These are phyloP conservation scores for Vulpes vulpes DNA, from an alignment of 2,113 vertebrate genomes.

Conservation along the genomic window DNA sequence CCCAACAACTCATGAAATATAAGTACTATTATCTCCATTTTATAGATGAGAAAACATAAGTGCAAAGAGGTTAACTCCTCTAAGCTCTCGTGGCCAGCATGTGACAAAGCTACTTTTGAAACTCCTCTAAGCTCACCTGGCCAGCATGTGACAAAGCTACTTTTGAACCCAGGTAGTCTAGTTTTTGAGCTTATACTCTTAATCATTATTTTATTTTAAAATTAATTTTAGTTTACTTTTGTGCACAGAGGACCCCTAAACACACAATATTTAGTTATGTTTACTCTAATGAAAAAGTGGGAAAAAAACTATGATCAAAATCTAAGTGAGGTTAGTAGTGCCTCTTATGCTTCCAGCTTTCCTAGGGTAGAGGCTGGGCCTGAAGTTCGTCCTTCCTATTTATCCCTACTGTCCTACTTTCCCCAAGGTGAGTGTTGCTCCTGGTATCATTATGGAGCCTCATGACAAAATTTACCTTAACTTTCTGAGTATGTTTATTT, in stretches of 20 bases:
- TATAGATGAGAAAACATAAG: background rate
- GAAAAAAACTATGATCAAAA: background rate
- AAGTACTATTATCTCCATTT: background rate
- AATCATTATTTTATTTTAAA: slow-evolving; percentile 62
- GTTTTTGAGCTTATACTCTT: slow-evolving; percentile 27
- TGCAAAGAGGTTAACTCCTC: background rate
- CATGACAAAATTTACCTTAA: background rate
- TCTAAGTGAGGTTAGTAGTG: background rate
- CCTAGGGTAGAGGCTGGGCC: background rate
- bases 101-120: slow-evolving; percentile 42
- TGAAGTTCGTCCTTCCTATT: background rate
- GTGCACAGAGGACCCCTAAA: background rate
- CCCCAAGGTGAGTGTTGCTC: slow-evolving; percentile 19
- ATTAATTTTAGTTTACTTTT: slow-evolving; percentile 25
- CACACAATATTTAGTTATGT: background rate
- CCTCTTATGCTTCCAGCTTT: background rate
- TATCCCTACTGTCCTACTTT: background rate
- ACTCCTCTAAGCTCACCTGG: background rate
- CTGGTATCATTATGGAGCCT: background rate
- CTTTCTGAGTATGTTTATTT: slow-evolving; percentile 10
- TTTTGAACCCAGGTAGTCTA: slow-evolving; percentile 37
- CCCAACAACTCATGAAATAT: background rate
- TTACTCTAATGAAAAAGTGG: background rate
- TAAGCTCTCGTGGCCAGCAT: background rate
- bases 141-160: background rate